These are phyloP conservation scores for Neoseiulus cucumeris DNA, from an alignment of 1,140 invertebrate species.

Conservation along the genomic window DNA sequence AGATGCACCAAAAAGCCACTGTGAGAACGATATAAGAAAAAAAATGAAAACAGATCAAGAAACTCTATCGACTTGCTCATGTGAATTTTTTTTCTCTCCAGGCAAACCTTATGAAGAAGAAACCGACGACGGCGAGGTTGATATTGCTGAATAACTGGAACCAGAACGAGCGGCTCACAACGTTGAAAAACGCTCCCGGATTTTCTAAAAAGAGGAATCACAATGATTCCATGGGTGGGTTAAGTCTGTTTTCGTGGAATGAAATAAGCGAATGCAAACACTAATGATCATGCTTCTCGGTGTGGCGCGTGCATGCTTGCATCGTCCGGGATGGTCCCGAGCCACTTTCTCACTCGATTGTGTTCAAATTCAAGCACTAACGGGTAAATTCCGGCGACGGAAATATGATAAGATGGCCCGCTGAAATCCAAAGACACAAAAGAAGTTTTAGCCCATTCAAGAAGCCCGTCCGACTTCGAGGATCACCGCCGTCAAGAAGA, in stretches of 20 bases:
- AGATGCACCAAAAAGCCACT: not conserved
- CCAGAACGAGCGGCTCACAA: not conserved
- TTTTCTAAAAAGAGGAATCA: not conserved
- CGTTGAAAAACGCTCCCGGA: not conserved
- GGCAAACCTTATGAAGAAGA: not conserved
- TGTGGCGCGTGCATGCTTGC: too few species aligned
- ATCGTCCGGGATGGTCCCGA: too few species aligned
- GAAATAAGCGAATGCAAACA: too few species aligned
- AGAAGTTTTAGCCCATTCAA: slow-evolving; percentile 7
- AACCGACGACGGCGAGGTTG: not conserved
- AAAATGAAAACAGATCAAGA: too few species aligned
- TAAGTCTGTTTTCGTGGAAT: not conserved
- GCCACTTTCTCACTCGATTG: too few species aligned
- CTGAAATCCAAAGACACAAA: not conserved
- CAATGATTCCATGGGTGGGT: not conserved
- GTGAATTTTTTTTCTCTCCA: too few species aligned
- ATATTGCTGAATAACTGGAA: slow-evolving; percentile 4
- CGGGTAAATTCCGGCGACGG: slow-evolving; percentile 9
- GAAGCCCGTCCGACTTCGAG: not conserved
- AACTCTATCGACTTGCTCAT: too few species aligned
- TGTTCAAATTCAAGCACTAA: not conserved
- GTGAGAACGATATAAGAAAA: too few species aligned
- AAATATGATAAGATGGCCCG: slow-evolving; percentile 1
- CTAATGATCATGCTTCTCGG: too few species aligned
- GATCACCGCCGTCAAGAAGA: not conserved